phyloP scores from a whole-genome alignment of 2,113 vertebrate species.

The Sylvicapra grimmia region DNA sequence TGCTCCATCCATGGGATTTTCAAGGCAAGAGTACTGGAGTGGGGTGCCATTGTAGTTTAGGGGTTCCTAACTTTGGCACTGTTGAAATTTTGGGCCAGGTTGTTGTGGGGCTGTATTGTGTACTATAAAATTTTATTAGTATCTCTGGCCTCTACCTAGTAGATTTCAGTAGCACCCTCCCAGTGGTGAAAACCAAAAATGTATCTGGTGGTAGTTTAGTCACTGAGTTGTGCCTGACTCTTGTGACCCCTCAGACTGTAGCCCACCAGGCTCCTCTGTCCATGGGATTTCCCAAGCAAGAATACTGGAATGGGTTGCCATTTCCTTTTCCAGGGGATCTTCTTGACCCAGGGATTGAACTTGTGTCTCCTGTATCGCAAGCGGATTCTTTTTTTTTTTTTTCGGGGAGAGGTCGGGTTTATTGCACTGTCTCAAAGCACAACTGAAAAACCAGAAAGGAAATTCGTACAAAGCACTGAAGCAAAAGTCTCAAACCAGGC shows the following conservation, averaged over 20 bases:
- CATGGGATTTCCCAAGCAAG: background rate
- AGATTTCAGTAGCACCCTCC: background rate
- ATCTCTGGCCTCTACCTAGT: background rate
- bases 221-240: background rate
- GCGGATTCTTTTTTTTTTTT: background rate
- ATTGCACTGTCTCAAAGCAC: slow-evolving; percentile 79
- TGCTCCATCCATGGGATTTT: too few species aligned
- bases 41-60: background rate
- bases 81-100: background rate
- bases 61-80: background rate
- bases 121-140: background rate
- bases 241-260: background rate
- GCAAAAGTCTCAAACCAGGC: background rate
- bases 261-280: background rate
- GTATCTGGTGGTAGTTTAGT: background rate
- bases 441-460: slow-evolving; percentile 56
- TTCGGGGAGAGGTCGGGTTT: slow-evolving; percentile 70
- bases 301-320: background rate
- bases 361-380: background rate
- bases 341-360: background rate
- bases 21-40: too few species aligned
- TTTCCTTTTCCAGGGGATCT: background rate
- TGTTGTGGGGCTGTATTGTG: background rate
- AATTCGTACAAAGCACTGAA: slow-evolving; percentile 55
- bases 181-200: background rate